phyloP scores from a whole-genome alignment of 2,888 invertebrate genomes.

The Cyaniris semiargus region DNA sequence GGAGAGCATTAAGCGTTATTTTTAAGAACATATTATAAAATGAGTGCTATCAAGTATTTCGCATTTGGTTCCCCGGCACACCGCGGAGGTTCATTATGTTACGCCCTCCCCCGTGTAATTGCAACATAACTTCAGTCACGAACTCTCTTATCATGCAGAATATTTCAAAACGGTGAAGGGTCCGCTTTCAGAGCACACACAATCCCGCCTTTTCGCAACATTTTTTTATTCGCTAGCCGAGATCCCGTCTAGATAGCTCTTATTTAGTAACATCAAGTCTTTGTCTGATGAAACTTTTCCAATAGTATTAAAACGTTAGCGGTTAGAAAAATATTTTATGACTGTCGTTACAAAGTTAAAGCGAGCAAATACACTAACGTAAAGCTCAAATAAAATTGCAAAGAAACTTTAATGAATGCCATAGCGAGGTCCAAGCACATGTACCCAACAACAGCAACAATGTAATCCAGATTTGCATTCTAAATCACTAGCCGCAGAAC shows the following conservation, averaged over 20 bases:
- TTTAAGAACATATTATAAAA: neutral
- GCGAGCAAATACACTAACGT: neutral
- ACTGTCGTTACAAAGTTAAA: neutral
- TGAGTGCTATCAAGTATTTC: neutral
- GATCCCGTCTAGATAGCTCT: neutral
- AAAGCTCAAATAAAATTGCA: neutral
- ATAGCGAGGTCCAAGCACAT: neutral
- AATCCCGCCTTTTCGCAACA: neutral
- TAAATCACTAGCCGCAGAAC: conserved; percentile 6
- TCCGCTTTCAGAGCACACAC: conserved; percentile 30
- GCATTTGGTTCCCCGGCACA: neutral
- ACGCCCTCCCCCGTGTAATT: conserved; percentile 43
- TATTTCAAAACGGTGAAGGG: conserved; percentile 43
- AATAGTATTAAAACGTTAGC: neutral
- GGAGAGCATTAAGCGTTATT: neutral
- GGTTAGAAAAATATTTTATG: neutral
- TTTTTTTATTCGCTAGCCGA: conserved; percentile 15
- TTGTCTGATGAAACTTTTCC: conserved; percentile 2
- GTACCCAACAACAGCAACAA: conserved; percentile 6
- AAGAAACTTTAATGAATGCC: neutral
- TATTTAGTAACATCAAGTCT: neutral
- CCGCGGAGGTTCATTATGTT: conserved; percentile 34
- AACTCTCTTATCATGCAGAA: conserved; percentile 40
- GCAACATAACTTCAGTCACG: conserved; percentile 46
- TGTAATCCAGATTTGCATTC: conserved; percentile 28